A percentile compares a stretch with the other conserved stretches of the same genome.
Evolutionary conservation across 1,140 invertebrate species (phyloP).

Genomic region (Drosophila teissieri): DNA sequence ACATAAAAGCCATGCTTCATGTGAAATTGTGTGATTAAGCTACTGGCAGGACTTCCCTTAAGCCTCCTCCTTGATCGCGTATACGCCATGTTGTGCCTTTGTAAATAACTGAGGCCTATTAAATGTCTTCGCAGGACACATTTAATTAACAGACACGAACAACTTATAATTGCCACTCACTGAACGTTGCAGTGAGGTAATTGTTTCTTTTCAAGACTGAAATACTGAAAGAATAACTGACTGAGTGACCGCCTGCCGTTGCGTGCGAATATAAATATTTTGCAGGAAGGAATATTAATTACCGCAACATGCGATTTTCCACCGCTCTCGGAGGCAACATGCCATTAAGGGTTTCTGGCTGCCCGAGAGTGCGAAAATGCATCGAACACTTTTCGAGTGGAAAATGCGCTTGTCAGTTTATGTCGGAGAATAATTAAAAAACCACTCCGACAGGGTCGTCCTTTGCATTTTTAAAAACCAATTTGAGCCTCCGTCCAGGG

Average conservation of each 20-base stretch:
- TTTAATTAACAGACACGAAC: constrained; percentile 82
- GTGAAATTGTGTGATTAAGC: constrained; percentile 16
- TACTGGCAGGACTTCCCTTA: constrained; percentile 13
- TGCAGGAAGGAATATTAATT: constrained; percentile 69
- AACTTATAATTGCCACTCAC: constrained; percentile 73
- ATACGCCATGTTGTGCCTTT: constrained; percentile 59
- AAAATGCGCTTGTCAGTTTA: constrained; percentile 20
- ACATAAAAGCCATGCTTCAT: background rate
- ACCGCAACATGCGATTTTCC: constrained; percentile 42
- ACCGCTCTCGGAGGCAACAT: background rate
- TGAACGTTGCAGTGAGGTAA: constrained; percentile 59
- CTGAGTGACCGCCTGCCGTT: constrained; percentile 26
- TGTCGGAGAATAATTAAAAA: constrained; percentile 22
- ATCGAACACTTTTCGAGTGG: constrained; percentile 10
- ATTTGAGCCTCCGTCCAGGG: constrained; percentile 43
- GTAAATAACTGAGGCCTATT: constrained; percentile 78
- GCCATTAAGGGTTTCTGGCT: constrained; percentile 13
- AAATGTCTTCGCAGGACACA: constrained; percentile 80
- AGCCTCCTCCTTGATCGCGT: constrained; percentile 28
- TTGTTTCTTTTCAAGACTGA: constrained; percentile 56
- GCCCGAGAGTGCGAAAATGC: constrained; percentile 10
- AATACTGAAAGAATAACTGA: constrained; percentile 17
- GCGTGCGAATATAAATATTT: constrained; percentile 68
- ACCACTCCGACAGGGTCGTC: background rate
- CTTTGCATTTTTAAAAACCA: constrained; percentile 45